Evolutionary conservation across 2,888 invertebrate species (phyloP).

Genomic region (Laothoe populi): DNA sequence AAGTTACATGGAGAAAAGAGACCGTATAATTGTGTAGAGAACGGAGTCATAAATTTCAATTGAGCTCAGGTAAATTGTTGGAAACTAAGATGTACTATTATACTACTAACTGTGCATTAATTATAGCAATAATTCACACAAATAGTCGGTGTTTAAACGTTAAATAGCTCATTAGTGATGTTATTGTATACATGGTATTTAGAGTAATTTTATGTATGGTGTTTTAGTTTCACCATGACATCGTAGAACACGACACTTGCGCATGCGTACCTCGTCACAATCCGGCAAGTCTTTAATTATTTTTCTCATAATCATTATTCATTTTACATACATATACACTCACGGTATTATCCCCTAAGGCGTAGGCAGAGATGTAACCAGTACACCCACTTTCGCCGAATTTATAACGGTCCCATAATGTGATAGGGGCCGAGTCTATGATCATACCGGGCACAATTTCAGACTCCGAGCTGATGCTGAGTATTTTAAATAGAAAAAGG

Average conservation of each 20-base stretch:
- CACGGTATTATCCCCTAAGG: too few species aligned
- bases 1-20: background rate
- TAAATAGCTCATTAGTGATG: background rate
- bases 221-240: slow-evolving; percentile 1
- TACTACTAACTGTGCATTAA: background rate
- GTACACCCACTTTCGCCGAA: too few species aligned
- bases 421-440: too few species aligned
- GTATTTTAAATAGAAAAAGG: too few species aligned
- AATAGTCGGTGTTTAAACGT: background rate
- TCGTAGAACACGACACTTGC: background rate
- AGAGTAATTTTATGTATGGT: background rate
- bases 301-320: background rate
- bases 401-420: too few species aligned
- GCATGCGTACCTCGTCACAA: background rate
- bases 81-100: slow-evolving; percentile 9
- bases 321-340: too few species aligned
- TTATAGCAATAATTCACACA: background rate
- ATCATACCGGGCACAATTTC: too few species aligned
- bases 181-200: background rate
- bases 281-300: background rate
- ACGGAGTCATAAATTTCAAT: background rate
- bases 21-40: background rate
- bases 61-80: background rate
- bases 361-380: too few species aligned
- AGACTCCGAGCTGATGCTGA: too few species aligned